Percentiles rank a stretch among this genome's conserved stretches.
These are phyloP conservation scores for Gryllus bimaculatus DNA, from an alignment of 1,140 invertebrate species.

Conservation along the genomic window DNA sequence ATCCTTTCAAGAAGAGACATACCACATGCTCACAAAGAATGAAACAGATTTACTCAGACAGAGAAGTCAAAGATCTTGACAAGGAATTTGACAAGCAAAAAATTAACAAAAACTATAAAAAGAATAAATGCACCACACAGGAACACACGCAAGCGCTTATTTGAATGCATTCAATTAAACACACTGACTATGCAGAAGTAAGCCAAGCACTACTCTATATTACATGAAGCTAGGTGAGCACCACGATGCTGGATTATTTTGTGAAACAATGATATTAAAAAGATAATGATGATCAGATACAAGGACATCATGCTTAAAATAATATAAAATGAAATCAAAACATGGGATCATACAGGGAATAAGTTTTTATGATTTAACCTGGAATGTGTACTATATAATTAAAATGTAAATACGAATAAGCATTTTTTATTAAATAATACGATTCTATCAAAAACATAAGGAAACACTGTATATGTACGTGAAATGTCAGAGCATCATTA, in stretches of 20 bases:
- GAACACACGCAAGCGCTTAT: not conserved
- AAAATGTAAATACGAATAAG: no score
- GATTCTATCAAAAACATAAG: no score
- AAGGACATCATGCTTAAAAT: not conserved
- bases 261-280: not conserved
- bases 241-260: not conserved
- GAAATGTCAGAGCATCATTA: no score
- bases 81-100: not conserved
- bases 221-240: not conserved
- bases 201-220: not conserved
- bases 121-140: not conserved
- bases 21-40: conserved; percentile 1
- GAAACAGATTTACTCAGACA: not conserved
- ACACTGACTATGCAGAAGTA: not conserved
- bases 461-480: no score
- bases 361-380: no score
- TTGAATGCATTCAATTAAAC: not conserved
- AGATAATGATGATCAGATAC: not conserved
- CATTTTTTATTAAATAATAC: no score
- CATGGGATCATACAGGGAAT: no score
- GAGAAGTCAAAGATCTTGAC: not conserved
- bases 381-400: no score
- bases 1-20: not conserved
- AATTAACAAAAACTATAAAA: not conserved
- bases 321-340: no score